Evolutionary conservation across 2,888 invertebrate species (phyloP).

Genomic region (Calliscelio sp.): DNA sequence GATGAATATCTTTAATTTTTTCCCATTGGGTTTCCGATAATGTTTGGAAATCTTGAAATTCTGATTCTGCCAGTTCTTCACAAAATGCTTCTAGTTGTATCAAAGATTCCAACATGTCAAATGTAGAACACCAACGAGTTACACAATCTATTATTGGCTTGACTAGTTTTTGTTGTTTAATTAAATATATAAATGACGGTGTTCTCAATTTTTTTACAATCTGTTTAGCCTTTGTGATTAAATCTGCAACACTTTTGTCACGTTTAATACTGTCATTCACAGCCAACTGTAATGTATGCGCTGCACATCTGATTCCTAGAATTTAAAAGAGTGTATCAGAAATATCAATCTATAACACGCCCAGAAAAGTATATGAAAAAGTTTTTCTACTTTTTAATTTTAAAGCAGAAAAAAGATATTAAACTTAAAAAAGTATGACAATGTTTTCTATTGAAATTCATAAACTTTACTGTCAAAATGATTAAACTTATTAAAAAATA

Average conservation of each 20-base stretch:
- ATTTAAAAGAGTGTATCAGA: not conserved
- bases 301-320: slow-evolving; percentile 29
- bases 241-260: not conserved
- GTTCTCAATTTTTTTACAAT: slow-evolving; percentile 26
- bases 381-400: no score
- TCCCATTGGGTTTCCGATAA: not conserved
- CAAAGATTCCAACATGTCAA: slow-evolving; percentile 14
- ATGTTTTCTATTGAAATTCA: no score
- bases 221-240: not conserved
- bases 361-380: no score
- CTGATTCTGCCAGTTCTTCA: not conserved
- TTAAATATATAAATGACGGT: slow-evolving; percentile 4
- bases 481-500: no score
- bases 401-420: no score
- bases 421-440: no score
- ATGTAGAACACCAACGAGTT: slow-evolving; percentile 23
- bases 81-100: not conserved
- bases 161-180: slow-evolving; percentile 3
- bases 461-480: no score
- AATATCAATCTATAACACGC: no score
- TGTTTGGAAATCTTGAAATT: not conserved
- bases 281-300: slow-evolving; percentile 28
- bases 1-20: slow-evolving; percentile 3
- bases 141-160: slow-evolving; percentile 1
- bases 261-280: not conserved